A percentile compares a stretch with the other conserved stretches of the same genome.
phyloP scores from a whole-genome alignment of 2,797 vertebrate species.

The Tapirus indicus region DNA sequence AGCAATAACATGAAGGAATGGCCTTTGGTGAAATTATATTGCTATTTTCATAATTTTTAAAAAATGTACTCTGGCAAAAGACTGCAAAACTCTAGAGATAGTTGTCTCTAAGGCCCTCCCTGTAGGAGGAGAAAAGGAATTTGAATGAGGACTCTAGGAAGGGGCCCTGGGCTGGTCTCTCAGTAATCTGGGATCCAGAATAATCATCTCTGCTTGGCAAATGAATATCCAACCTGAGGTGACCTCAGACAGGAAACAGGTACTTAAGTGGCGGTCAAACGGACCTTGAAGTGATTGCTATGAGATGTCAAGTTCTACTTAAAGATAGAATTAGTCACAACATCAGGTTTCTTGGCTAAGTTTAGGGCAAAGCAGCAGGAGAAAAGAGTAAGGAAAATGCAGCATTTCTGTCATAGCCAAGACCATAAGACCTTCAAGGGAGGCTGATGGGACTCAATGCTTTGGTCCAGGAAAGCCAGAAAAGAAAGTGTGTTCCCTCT shows the following conservation, averaged over 20 bases:
- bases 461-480: background rate
- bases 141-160: background rate
- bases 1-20: background rate
- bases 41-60: background rate
- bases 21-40: background rate
- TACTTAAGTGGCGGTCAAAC: background rate
- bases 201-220: background rate
- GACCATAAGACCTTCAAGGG: background rate
- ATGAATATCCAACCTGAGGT: background rate
- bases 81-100: background rate
- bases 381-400: background rate
- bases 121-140: background rate
- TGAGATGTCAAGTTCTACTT: background rate
- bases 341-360: background rate
- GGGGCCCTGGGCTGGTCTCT: background rate
- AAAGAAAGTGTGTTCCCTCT: background rate
- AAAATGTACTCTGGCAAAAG: background rate
- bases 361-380: background rate
- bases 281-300: background rate
- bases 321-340: background rate
- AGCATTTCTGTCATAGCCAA: background rate
- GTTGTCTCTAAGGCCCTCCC: background rate
- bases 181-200: background rate
- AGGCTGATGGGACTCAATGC: background rate
- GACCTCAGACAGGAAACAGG: background rate